Evolutionary conservation across 2,797 vertebrate genomes (phyloP), one percentile per base, ranked within the genome.

Genomic region (Columba guinea): DNA sequence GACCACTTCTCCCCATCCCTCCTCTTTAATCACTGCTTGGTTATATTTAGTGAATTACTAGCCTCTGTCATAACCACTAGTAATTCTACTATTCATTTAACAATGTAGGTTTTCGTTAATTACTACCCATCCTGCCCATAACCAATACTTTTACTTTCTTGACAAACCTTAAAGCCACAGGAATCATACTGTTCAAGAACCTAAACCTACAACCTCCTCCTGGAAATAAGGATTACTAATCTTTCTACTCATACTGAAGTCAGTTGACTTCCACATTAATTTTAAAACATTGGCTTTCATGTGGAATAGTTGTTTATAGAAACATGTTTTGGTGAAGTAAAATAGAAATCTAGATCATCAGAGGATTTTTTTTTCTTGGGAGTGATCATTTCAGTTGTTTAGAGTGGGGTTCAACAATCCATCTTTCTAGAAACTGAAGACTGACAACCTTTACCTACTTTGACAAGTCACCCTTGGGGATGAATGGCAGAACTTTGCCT

Each of bases 71-170:
- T n/a, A 88, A 44, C 23, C 35, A 15, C 24, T 56, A 56, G 12
- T 56, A 76, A 88, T 79, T 82, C 67, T 58, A 9, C 14, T 35
- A 69, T 44, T 86, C 68, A 79, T 76, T 83, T 62, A 62, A 48
- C 24, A 69, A 24, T 21, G 16, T 3, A 78, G 17, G 27, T 41
- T 69, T 63, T 77, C 16, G 64, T 78, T 78, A 49, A 44, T 44
- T 7, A 8, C 5, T 7, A 5, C 27, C 13, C 8, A 5, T 5
- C 17, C 8, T 5, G 8, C 3, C 12, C 27, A 30, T 13, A 26
- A 69, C 3, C 9, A 62, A 12, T 37, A n/a, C 1, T 59, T 77
- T 39, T 28, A 48, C 28, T 75, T 78, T 58, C 28, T 59, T 82
- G 21, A 63, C 30, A 82, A 77, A 78, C 4, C 7, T 70, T 63